These are phyloP conservation scores for Gastracanthus pulcherrimus DNA, from an alignment of 2,888 invertebrate genomes.

Conservation along the genomic window DNA sequence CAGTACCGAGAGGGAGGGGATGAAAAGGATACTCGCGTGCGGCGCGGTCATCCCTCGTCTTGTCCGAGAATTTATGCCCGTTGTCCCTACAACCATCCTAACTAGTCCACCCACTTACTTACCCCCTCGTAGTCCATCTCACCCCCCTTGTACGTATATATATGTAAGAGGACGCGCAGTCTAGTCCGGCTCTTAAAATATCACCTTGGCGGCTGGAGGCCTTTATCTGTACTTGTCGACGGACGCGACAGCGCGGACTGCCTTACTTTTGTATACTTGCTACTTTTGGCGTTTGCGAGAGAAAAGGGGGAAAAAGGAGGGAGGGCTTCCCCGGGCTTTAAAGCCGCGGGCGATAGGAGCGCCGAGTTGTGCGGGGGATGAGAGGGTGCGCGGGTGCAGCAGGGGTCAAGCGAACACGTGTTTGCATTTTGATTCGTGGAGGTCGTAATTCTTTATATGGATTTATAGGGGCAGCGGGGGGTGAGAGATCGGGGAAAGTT, in stretches of 20 bases:
- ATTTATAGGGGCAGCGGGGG: conserved; percentile 4
- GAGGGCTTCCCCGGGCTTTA: not conserved
- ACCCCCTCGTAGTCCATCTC: conserved; percentile 64
- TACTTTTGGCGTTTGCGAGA: conserved; percentile 33
- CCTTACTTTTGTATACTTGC: conserved; percentile 40
- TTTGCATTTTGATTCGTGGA: conserved; percentile 39
- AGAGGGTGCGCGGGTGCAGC: not conserved
- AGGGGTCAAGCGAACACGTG: conserved; percentile 38
- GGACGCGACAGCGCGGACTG: conserved; percentile 45
- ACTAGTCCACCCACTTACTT: conserved; percentile 77
- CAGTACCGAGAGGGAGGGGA: no score
- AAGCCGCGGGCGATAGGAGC: not conserved
- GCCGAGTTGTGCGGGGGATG: not conserved
- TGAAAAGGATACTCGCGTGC: conserved; percentile 66
- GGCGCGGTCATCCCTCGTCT: conserved; percentile 75
- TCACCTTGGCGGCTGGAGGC: conserved; percentile 65
- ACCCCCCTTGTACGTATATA: not conserved
- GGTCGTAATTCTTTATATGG: conserved; percentile 48
- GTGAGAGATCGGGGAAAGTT: not conserved
- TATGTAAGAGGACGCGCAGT: conserved; percentile 58
- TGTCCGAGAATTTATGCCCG: conserved; percentile 75
- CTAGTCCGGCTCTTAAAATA: conserved; percentile 75
- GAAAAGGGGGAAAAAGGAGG: not conserved
- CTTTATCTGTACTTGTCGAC: conserved; percentile 58
- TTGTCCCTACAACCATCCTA: conserved; percentile 75